These are phyloP conservation scores for Eucera pruinosa DNA, from an alignment of 2,888 invertebrate genomes.

Conservation along the genomic window DNA sequence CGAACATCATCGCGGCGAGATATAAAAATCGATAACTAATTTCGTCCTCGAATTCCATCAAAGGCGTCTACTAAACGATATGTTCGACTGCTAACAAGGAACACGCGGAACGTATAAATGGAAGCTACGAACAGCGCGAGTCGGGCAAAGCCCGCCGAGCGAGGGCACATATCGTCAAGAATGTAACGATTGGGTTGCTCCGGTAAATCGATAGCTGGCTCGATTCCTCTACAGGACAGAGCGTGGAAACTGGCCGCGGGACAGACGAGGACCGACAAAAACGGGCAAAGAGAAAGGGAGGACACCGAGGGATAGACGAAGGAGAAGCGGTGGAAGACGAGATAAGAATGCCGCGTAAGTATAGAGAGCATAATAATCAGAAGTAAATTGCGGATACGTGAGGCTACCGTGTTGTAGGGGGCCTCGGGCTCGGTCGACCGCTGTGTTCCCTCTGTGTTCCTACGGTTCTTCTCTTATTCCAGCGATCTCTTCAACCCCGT, in stretches of 20 bases:
- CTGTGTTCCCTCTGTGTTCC: slow-evolving; percentile 42
- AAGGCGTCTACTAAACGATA: no score
- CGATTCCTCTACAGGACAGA: slow-evolving; percentile 52
- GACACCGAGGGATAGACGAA: slow-evolving; percentile 25
- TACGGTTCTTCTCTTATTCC: slow-evolving; percentile 38
- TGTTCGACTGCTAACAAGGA: neutral
- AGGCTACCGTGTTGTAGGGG: slow-evolving; percentile 82
- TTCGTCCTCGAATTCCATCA: no score
- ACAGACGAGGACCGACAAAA: slow-evolving; percentile 15
- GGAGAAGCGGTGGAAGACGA: slow-evolving; percentile 39
- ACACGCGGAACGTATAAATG: neutral
- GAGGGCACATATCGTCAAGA: slow-evolving; percentile 42
- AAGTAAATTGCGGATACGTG: slow-evolving; percentile 84
- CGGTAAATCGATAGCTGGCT: slow-evolving; percentile 63
- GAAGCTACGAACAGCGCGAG: neutral
- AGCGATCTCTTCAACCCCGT: neutral
- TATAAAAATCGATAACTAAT: no score
- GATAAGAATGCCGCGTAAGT: slow-evolving; percentile 78
- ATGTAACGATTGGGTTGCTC: slow-evolving; percentile 55
- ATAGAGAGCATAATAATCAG: slow-evolving; percentile 83
- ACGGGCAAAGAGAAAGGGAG: slow-evolving; percentile 17
- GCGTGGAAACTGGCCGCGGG: slow-evolving; percentile 5
- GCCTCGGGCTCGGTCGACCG: slow-evolving; percentile 49
- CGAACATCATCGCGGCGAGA: no score
- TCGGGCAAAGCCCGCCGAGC: slow-evolving; percentile 23